Percentiles rank a stretch among this genome's conserved stretches.
These are phyloP conservation scores for Dynastes maya DNA, from an alignment of 2,888 invertebrate genomes.

Conservation along the genomic window DNA sequence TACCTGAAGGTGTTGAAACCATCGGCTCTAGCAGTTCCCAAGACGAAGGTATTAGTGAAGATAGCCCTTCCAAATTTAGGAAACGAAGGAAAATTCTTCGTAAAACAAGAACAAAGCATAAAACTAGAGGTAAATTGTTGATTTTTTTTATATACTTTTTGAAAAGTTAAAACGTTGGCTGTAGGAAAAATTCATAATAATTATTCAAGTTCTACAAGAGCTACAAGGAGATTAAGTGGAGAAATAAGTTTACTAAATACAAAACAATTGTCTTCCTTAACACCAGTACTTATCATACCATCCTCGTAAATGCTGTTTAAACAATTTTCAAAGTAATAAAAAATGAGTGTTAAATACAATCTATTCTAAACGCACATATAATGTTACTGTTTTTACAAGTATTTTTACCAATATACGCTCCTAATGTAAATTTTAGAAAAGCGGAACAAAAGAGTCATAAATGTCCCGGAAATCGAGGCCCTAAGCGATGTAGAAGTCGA, in stretches of 20 bases:
- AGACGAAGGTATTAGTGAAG: slow-evolving; percentile 72
- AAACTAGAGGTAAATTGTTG: slow-evolving; percentile 65
- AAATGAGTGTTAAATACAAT: too few relatives aligned
- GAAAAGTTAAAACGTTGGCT: too few relatives aligned
- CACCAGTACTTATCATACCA: too few relatives aligned
- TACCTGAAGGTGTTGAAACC: slow-evolving; percentile 72
- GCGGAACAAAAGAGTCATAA: slow-evolving; percentile 60
- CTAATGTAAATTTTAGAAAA: slow-evolving; percentile 51
- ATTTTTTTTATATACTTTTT: background rate
- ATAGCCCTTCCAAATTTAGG: slow-evolving; percentile 64
- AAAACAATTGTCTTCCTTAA: too few relatives aligned
- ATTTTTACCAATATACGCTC: background rate
- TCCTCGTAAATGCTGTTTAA: too few relatives aligned
- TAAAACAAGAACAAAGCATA: slow-evolving; percentile 76
- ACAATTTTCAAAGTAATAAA: too few relatives aligned
- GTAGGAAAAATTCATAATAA: too few relatives aligned
- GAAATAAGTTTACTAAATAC: too few relatives aligned
- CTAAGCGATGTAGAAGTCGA: slow-evolving; percentile 68
- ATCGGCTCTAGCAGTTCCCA: slow-evolving; percentile 71
- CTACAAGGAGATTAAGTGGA: too few relatives aligned
- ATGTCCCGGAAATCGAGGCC: slow-evolving; percentile 64
- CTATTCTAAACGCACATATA: too few relatives aligned
- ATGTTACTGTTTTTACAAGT: too few relatives aligned
- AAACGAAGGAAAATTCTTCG: slow-evolving; percentile 75
- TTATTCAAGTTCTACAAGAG: too few relatives aligned